Conservation (phyloP, 1,140 invertebrate species). For the Atta texana region DNA sequence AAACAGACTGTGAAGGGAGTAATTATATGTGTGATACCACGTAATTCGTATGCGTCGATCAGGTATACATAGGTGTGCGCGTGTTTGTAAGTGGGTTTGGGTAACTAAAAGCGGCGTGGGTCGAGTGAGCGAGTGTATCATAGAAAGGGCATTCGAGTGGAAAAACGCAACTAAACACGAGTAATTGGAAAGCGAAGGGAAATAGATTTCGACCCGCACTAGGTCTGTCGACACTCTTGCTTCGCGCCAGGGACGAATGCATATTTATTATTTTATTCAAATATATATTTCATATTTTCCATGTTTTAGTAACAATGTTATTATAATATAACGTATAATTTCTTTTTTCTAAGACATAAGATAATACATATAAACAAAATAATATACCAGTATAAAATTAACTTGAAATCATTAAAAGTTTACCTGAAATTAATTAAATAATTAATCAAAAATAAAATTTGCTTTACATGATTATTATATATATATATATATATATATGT, state of each 20-base stretch:
- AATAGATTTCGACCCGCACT: constrained; percentile 67
- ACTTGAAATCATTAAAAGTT: not conserved
- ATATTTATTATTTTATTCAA: constrained; percentile 59
- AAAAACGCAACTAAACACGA: constrained; percentile 86
- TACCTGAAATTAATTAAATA: not conserved
- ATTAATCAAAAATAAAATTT: not conserved
- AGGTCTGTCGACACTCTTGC: constrained; percentile 66
- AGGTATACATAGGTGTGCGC: constrained; percentile 68
- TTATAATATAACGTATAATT: not conserved
- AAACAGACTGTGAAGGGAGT: constrained; percentile 40
- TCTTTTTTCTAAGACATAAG: not conserved
- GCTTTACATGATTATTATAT: not conserved
- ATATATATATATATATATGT: not conserved
- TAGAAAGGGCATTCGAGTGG: constrained; percentile 84
- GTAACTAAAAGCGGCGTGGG: constrained; percentile 84
- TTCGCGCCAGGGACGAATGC: constrained; percentile 69
- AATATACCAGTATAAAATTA: not conserved
- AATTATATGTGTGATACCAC: constrained; percentile 8
- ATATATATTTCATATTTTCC: constrained; percentile 17
- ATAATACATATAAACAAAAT: not conserved
- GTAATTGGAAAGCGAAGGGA: constrained; percentile 83
- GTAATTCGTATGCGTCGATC: constrained; percentile 41
- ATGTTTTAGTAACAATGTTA: not conserved
- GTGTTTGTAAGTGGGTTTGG: constrained; percentile 82
- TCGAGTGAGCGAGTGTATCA: constrained; percentile 84